Evolutionary conservation across 2,113 vertebrate species (phyloP).

Genomic region (Colossoma macropomum): DNA sequence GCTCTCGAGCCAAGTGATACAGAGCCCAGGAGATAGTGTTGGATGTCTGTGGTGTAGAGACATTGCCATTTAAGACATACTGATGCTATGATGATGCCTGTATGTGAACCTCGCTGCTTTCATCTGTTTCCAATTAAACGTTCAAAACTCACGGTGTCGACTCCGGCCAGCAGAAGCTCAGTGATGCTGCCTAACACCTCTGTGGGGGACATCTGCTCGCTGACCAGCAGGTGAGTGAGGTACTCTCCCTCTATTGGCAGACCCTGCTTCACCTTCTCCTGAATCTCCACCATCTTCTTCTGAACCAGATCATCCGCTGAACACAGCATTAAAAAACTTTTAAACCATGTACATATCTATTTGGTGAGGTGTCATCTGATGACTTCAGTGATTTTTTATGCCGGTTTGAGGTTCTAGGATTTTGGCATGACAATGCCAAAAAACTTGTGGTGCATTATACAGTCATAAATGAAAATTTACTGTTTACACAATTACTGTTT

Average conservation of each 20-base stretch:
- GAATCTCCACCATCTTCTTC: conserved; percentile 75
- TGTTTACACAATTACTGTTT: no score
- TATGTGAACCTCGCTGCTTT: not conserved
- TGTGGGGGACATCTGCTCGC: conserved; percentile 72
- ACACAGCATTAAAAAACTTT: not conserved
- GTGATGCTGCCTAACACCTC: conserved; percentile 82
- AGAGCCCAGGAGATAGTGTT: conserved; percentile 82
- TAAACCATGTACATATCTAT: not conserved
- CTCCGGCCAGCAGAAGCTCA: conserved; percentile 81
- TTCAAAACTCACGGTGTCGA: conserved; percentile 76
- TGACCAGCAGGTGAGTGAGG: conserved; percentile 81
- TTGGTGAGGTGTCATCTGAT: not conserved
- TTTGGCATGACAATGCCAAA: no score
- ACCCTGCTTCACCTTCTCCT: conserved; percentile 62
- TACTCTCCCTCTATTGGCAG: conserved; percentile 76
- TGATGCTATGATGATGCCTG: not conserved
- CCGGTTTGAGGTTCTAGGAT: no score
- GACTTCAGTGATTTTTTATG: not conserved
- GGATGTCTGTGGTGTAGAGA: conserved; percentile 72
- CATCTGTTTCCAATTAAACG: not conserved
- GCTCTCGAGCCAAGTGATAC: conserved; percentile 75
- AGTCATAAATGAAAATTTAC: no score
- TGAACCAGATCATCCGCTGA: conserved; percentile 77
- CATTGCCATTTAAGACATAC: not conserved
- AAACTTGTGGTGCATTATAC: no score